These are phyloP conservation scores for Alaudala cheleensis DNA, from an alignment of 2,113 vertebrate species.

Conservation along the genomic window DNA sequence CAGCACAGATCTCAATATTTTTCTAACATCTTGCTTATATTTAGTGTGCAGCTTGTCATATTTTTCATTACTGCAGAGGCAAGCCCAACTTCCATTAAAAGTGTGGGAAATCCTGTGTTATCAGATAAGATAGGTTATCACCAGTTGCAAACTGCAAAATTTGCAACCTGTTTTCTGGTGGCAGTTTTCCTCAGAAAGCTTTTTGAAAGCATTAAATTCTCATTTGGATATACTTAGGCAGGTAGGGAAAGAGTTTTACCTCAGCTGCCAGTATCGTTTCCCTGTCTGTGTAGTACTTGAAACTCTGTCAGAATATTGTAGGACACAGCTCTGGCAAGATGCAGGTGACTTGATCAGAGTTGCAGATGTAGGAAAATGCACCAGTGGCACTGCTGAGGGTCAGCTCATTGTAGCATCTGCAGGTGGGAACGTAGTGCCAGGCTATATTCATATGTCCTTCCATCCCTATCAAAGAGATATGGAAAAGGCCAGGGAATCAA, in stretches of 20 bases:
- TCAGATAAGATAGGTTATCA: not conserved
- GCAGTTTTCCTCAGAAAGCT: not conserved
- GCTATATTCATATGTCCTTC: not conserved
- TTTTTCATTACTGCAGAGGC: not conserved
- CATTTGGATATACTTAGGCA: not conserved
- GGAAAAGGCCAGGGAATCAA: not conserved
- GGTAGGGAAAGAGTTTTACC: not conserved
- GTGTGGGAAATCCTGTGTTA: not conserved
- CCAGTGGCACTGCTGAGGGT: not conserved
- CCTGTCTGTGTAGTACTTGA: not conserved
- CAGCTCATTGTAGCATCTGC: not conserved
- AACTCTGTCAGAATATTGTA: not conserved
- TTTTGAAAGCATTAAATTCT: not conserved
- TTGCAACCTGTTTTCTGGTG: not conserved
- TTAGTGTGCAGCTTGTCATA: not conserved
- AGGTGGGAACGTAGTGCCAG: accelerated
- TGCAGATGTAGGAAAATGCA: not conserved
- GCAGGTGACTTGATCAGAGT: not conserved
- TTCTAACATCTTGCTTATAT: not conserved
- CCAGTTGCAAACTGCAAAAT: not conserved
- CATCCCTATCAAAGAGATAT: not conserved
- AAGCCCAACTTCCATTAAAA: not conserved
- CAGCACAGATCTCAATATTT: not conserved
- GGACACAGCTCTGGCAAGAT: not conserved
- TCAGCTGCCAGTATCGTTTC: not conserved